Evolutionary conservation across 1,140 invertebrate genomes (phyloP), one percentile per base, ranked within the genome.

Genomic region (Drosophila albomicans): DNA sequence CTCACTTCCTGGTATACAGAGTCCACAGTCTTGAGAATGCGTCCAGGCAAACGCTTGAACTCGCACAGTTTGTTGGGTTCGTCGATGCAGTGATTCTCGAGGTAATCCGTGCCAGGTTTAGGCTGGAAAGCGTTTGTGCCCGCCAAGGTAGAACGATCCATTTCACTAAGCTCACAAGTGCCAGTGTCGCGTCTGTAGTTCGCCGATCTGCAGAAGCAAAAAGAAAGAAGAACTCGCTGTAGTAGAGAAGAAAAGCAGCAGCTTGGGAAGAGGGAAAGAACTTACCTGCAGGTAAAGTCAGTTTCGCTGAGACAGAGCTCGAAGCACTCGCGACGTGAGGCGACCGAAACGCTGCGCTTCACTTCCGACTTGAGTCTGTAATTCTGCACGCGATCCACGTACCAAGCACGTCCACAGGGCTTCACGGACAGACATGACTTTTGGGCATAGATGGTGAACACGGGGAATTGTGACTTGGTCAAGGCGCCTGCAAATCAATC

Each of bases 391-490:
- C 97, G 95, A 93, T 98, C 98, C 93, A 98, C 98, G 93, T 96
- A 96, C 98, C 98, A 98, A 16, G 97, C 96, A 62, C 96, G 94
- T 81, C 97, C 96, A 93, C 97, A 98, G 41, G 96, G 96, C 78
- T 96, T 95, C 75, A 97, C 96, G 16, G 96, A 96, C 68, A 98
- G 93, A 89, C 98, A 99, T 63, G 96, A 97, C 94, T 98, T 98
- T 93, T 98, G 97, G 48, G 97, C 97, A 94, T 98, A 99, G 84
- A 98, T 97, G 13, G 98, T 98, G 93, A 98, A 98, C 59, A 99
- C 97, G 5, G 98, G 98, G 93, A 98, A 98, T 92, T 99, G 97
- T 5, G 97, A 98, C 85, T 97, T 96, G 16, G 96, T 97, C 81
- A 98, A 93, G 5, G 97, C 96, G 86, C 96, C 97, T 98, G 15